phyloP scores from a whole-genome alignment of 2,113 vertebrate genomes.

The Macquaria australasica region DNA sequence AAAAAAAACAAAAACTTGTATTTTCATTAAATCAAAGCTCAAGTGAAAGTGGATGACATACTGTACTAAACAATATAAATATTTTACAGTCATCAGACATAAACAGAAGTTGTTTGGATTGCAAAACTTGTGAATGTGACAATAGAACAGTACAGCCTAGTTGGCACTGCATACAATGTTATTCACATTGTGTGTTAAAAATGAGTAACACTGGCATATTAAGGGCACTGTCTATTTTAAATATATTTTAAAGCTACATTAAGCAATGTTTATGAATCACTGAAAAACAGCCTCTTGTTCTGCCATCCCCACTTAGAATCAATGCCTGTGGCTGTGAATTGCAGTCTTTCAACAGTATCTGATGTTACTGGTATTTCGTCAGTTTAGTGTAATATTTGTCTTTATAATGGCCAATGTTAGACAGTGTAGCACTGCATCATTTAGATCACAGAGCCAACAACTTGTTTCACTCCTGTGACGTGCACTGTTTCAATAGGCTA shows the following conservation, averaged over 20 bases:
- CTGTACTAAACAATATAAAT: constrained; percentile 14
- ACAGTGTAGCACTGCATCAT: background rate
- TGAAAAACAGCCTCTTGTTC: background rate
- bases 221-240: too few species aligned
- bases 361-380: background rate
- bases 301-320: background rate
- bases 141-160: background rate
- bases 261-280: background rate
- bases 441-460: background rate
- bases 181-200: background rate
- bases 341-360: background rate
- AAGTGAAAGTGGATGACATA: background rate
- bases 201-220: constrained; percentile 6
- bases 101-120: background rate
- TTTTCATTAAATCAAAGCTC: constrained; percentile 29
- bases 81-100: constrained; percentile 6
- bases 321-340: background rate
- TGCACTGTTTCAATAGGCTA: too few species aligned
- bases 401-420: background rate
- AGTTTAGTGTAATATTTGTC: background rate
- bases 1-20: constrained; percentile 1
- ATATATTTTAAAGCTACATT: constrained; percentile 9
- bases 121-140: constrained; percentile 1
- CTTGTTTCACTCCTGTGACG: too few species aligned
- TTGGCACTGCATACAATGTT: background rate